These are phyloP conservation scores for Neodontobutis hainanensis DNA, from an alignment of 2,113 vertebrate species.

Conservation along the genomic window DNA sequence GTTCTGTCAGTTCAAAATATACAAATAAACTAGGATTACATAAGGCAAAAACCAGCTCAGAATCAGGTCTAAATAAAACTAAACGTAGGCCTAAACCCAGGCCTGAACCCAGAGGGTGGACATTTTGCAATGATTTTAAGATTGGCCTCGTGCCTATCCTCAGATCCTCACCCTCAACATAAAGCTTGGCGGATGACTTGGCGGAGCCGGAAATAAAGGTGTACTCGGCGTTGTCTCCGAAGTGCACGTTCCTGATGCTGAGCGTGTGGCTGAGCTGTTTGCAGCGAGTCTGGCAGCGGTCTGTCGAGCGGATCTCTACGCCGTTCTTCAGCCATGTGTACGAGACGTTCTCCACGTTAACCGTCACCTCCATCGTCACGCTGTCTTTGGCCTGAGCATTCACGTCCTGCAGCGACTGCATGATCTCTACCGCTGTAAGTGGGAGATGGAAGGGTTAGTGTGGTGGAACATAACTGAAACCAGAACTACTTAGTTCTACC, in stretches of 20 bases:
- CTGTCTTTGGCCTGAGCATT: slow-evolving; percentile 97
- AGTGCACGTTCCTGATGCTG: slow-evolving; percentile 94
- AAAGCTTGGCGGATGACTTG: slow-evolving; percentile 85
- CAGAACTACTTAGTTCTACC: no score
- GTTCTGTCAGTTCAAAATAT: no score
- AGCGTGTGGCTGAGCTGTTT: slow-evolving; percentile 90
- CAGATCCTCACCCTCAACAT: slow-evolving; percentile 86
- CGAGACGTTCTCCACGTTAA: slow-evolving; percentile 92
- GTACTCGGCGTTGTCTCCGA: slow-evolving; percentile 94
- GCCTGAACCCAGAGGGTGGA: no score
- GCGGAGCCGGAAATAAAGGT: slow-evolving; percentile 91
- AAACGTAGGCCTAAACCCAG: no score
- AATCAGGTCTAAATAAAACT: no score
- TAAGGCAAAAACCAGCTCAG: no score
- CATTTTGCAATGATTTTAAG: no score
- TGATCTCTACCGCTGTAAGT: slow-evolving; percentile 70
- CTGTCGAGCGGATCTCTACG: slow-evolving; percentile 92
- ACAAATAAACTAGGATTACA: no score
- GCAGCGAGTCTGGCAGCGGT: slow-evolving; percentile 90
- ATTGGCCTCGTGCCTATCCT: no score
- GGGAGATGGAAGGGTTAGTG: neutral
- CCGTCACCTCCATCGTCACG: slow-evolving; percentile 92
- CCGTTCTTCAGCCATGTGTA: slow-evolving; percentile 98
- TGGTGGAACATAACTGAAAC: neutral
- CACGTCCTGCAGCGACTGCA: slow-evolving; percentile 89